A percentile compares a stretch with the other conserved stretches of the same genome.
These are phyloP conservation scores for Chaetodon auriga DNA, from an alignment of 2,113 vertebrate species.

Conservation along the genomic window DNA sequence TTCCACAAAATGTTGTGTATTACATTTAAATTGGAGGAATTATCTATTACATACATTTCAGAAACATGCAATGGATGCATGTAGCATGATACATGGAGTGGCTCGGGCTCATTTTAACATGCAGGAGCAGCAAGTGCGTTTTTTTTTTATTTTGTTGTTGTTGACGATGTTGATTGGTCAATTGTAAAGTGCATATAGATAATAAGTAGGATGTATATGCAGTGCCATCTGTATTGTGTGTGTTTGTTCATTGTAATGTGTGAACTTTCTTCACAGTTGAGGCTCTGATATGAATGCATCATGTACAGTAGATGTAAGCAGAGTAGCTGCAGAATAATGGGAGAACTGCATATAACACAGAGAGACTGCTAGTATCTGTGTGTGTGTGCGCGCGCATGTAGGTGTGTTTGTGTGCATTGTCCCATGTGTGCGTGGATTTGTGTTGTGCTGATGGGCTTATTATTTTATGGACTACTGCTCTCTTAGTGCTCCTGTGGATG, in stretches of 20 bases:
- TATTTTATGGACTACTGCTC: slow-evolving; percentile 84
- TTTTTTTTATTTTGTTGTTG: background rate
- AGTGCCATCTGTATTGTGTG: background rate
- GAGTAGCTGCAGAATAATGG: slow-evolving; percentile 26
- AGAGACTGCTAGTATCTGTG: slow-evolving; percentile 10
- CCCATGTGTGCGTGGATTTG: slow-evolving; percentile 65
- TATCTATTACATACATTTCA: slow-evolving; percentile 61
- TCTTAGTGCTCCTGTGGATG: slow-evolving; percentile 79
- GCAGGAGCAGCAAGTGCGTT: background rate
- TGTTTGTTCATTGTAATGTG: slow-evolving; percentile 11
- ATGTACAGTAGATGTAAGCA: slow-evolving; percentile 22
- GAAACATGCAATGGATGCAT: slow-evolving; percentile 53
- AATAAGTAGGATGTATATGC: slow-evolving; percentile 20
- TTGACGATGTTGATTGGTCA: background rate
- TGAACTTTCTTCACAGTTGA: slow-evolving; percentile 5
- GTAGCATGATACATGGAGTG: slow-evolving; percentile 23
- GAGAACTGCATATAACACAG: slow-evolving; percentile 25
- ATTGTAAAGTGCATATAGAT: slow-evolving; percentile 9
- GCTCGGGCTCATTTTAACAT: background rate
- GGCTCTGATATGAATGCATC: slow-evolving; percentile 35
- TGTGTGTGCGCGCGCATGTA: slow-evolving; percentile 4
- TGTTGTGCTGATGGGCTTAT: slow-evolving; percentile 82
- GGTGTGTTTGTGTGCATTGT: slow-evolving; percentile 30
- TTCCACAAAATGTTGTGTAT: slow-evolving; percentile 67
- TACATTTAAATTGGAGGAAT: slow-evolving; percentile 77